A percentile compares a stretch with the other conserved stretches of the same genome.
Conservation (phyloP, 2,888 invertebrate species). For the Cataglyphis albicans region DNA sequence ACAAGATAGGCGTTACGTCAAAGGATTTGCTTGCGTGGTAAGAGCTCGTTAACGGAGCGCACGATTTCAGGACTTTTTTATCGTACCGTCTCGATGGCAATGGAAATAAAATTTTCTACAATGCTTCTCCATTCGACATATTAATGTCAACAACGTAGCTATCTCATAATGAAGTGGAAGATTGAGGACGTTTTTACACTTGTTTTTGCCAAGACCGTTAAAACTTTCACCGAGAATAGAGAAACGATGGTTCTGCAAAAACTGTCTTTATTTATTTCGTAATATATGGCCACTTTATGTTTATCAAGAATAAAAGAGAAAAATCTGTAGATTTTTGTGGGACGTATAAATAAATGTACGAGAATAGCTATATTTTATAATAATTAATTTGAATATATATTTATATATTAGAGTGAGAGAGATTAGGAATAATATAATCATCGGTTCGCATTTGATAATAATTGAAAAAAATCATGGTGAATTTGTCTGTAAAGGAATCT, state of each 20-base stretch:
- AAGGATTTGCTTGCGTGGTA: constrained; percentile 73
- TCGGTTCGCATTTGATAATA: constrained; percentile 4
- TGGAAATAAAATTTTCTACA: neutral
- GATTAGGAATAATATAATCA: neutral
- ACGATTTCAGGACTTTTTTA: constrained; percentile 71
- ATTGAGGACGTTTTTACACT: constrained; percentile 60
- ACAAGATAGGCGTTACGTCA: constrained; percentile 55
- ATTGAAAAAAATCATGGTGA: constrained; percentile 28
- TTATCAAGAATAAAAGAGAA: neutral
- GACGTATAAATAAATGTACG: neutral
- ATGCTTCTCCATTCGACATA: constrained; percentile 33
- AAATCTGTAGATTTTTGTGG: neutral
- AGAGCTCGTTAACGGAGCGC: constrained; percentile 69
- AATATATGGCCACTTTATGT: neutral
- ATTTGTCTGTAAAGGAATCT: constrained; percentile 19
- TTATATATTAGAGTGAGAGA: neutral
- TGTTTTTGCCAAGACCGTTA: constrained; percentile 76
- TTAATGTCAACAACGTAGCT: constrained; percentile 68
- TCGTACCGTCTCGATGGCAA: constrained; percentile 44
- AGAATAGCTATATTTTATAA: neutral
- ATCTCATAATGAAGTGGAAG: neutral
- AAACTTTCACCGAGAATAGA: constrained; percentile 57
- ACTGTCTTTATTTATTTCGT: constrained; percentile 1
- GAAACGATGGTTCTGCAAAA: constrained; percentile 21
- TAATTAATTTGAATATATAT: constrained; percentile 1